A percentile compares a stretch with the other conserved stretches of the same genome.
phyloP scores from a whole-genome alignment of 2,888 invertebrate species.

The Ormyrus labotus region DNA sequence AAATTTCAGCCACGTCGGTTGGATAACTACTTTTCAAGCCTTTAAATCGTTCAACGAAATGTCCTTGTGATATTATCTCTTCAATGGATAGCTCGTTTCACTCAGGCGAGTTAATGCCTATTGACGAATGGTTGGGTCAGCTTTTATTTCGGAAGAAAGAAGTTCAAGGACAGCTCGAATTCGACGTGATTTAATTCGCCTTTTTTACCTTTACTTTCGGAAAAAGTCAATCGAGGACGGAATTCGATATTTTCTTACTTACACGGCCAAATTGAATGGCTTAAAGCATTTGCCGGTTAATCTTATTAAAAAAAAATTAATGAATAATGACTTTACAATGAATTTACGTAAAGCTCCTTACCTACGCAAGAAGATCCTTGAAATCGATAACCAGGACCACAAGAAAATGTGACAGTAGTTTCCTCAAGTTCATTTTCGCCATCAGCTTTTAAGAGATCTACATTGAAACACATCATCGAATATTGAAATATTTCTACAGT shows the following conservation, averaged over 20 bases:
- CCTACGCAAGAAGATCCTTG: slow-evolving; percentile 74
- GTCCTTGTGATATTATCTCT: slow-evolving; percentile 1
- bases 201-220: no score
- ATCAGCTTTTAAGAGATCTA: slow-evolving; percentile 32
- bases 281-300: no score
- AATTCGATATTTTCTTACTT: no score
- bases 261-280: no score
- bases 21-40: no score
- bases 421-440: background rate
- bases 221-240: no score
- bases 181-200: background rate
- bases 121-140: slow-evolving; percentile 11
- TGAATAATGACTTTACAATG: background rate
- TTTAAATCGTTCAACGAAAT: no score
- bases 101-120: background rate
- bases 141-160: background rate
- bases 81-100: background rate
- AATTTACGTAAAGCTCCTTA: slow-evolving; percentile 59
- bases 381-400: slow-evolving; percentile 76
- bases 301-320: background rate
- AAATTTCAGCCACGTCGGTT: no score
- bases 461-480: no score
- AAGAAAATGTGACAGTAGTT: slow-evolving; percentile 26
- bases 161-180: slow-evolving; percentile 4
- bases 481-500: no score